Conservation (phyloP, 2,888 invertebrate genomes). For the Rotaria sp. region DNA sequence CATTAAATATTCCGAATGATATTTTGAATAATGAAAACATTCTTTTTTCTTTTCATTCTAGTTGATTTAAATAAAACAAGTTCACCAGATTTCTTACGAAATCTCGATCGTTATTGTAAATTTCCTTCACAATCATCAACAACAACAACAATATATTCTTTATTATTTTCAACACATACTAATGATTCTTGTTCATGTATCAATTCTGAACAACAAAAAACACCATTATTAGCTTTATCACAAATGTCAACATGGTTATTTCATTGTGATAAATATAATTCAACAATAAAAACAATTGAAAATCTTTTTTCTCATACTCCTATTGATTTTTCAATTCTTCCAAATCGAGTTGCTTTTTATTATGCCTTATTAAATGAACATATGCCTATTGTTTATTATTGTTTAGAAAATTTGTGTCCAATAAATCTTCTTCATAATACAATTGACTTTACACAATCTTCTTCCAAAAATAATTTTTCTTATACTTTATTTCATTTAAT, state of each 20-base stretch:
- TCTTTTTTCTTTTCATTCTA: not conserved
- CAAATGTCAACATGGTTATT: not conserved
- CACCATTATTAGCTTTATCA: not conserved
- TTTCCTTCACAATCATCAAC: not conserved
- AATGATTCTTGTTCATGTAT: not conserved
- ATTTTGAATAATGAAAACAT: no score
- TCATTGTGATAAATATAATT: not conserved
- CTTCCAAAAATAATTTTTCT: not conserved
- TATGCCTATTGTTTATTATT: not conserved
- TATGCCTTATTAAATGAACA: not conserved
- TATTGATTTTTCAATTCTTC: not conserved
- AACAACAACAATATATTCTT: not conserved
- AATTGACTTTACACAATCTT: not conserved
- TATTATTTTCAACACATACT: not conserved
- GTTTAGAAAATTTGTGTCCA: not conserved
- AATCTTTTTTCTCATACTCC: not conserved
- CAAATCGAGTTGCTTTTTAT: not conserved
- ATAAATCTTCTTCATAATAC: not conserved
- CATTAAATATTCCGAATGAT: no score
- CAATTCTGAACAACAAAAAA: not conserved
- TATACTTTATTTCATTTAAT: not conserved
- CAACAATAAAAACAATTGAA: slow-evolving; percentile 15
- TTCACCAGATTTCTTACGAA: not conserved
- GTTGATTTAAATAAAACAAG: not conserved
- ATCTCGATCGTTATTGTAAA: not conserved